Conservation (phyloP, 1,140 invertebrate genomes). For the Drosophila orena region DNA sequence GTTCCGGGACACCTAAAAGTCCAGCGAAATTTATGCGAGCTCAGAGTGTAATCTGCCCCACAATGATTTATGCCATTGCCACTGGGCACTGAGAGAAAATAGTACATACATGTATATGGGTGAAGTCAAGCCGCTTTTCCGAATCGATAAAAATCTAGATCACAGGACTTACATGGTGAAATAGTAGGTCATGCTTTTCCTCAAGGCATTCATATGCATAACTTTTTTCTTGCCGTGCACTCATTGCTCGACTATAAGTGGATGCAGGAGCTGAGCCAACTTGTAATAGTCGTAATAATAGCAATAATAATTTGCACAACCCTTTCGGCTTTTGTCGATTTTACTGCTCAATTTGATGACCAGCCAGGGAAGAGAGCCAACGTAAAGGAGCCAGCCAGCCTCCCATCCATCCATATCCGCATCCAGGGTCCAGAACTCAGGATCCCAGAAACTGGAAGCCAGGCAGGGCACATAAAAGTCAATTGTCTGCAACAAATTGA, state of each 20-base stretch:
- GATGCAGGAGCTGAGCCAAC: constrained; percentile 23
- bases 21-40: constrained; percentile 53
- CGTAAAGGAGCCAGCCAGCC: neutral
- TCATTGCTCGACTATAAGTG: neutral
- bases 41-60: constrained; percentile 45
- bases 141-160: too few species aligned
- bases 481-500: constrained; percentile 70
- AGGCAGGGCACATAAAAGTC: constrained; percentile 54
- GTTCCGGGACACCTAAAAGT: constrained; percentile 47
- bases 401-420: constrained; percentile 9
- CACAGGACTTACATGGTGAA: too few species aligned
- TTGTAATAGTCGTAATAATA: constrained; percentile 74
- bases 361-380: constrained; percentile 23
- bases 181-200: too few species aligned
- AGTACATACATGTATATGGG: too few species aligned
- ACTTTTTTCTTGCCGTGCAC: constrained; percentile 1
- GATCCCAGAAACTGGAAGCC: neutral
- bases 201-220: too few species aligned
- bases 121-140: too few species aligned
- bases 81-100: constrained; percentile 3
- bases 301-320: constrained; percentile 78
- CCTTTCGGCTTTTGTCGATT: constrained; percentile 69
- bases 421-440: constrained; percentile 6
- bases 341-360: constrained; percentile 73
- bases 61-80: constrained; percentile 55